phyloP scores from a whole-genome alignment of 2,797 vertebrate species.

The Sebastes alutus region DNA sequence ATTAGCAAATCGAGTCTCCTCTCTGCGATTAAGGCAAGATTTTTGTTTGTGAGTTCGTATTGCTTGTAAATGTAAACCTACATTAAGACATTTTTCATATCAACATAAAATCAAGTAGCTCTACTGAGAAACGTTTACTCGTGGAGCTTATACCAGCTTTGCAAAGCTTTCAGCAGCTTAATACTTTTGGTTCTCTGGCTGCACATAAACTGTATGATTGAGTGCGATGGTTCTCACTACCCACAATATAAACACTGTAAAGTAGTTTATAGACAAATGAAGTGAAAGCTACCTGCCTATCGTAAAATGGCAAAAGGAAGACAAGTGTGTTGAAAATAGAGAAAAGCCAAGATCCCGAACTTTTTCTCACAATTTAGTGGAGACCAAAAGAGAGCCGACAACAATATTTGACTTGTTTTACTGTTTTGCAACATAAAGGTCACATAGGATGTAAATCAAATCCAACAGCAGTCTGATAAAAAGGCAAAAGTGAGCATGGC shows the following conservation, averaged over 20 bases:
- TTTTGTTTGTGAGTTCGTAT: neutral
- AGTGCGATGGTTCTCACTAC: neutral
- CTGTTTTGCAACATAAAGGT: neutral
- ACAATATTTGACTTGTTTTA: neutral
- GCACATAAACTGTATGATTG: neutral
- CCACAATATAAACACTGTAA: neutral
- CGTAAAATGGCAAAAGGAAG: neutral
- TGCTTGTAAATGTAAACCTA: neutral
- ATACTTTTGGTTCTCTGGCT: neutral
- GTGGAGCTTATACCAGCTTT: neutral
- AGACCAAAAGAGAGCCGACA: neutral
- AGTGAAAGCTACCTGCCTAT: neutral
- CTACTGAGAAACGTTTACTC: neutral
- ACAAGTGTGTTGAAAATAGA: neutral
- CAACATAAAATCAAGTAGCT: neutral
- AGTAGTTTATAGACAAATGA: neutral
- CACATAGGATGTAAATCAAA: neutral
- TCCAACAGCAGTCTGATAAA: neutral
- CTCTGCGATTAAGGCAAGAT: neutral
- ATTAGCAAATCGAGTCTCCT: neutral
- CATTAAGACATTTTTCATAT: neutral
- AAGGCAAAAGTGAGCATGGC: neutral
- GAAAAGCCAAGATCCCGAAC: neutral
- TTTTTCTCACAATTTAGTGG: neutral
- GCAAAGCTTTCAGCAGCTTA: neutral